Percentiles rank a stretch among this genome's conserved stretches.
These are phyloP conservation scores for Psilopogon haemacephalus DNA, from an alignment of 2,113 vertebrate species.

Conservation along the genomic window DNA sequence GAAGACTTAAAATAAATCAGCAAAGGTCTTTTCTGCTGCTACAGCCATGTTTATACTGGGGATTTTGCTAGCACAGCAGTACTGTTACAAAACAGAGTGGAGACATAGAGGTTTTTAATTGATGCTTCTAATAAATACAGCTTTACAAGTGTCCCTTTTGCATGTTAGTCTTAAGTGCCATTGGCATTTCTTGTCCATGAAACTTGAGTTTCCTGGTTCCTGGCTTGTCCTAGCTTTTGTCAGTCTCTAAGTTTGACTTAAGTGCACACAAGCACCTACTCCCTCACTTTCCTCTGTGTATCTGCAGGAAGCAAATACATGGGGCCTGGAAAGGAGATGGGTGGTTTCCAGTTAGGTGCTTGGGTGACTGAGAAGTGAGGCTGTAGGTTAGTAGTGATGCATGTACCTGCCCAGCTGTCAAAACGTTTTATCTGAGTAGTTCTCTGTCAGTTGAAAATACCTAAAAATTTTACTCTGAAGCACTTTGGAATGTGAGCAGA, in stretches of 20 bases:
- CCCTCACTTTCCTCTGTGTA: background rate
- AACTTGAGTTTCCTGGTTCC: background rate
- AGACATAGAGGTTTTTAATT: background rate
- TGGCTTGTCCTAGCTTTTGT: background rate
- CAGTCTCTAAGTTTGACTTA: background rate
- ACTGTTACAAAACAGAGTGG: too few species aligned
- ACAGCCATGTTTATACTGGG: background rate
- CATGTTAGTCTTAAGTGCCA: background rate
- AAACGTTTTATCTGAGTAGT: background rate
- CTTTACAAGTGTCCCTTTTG: background rate
- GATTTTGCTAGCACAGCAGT: background rate
- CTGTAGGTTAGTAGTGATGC: background rate
- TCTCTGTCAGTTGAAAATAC: background rate
- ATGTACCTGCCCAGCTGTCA: background rate
- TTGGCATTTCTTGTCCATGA: background rate
- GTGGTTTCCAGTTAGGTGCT: background rate
- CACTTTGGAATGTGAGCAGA: background rate
- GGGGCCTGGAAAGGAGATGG: background rate
- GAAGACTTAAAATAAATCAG: background rate
- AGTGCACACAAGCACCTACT: background rate
- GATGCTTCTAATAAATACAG: background rate
- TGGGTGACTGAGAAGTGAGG: background rate
- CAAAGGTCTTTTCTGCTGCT: background rate
- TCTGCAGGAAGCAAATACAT: rapidly evolving
- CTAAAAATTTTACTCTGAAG: background rate